These are phyloP conservation scores for Rhynchomys soricoides DNA, from an alignment of 2,113 vertebrate genomes.

Conservation along the genomic window DNA sequence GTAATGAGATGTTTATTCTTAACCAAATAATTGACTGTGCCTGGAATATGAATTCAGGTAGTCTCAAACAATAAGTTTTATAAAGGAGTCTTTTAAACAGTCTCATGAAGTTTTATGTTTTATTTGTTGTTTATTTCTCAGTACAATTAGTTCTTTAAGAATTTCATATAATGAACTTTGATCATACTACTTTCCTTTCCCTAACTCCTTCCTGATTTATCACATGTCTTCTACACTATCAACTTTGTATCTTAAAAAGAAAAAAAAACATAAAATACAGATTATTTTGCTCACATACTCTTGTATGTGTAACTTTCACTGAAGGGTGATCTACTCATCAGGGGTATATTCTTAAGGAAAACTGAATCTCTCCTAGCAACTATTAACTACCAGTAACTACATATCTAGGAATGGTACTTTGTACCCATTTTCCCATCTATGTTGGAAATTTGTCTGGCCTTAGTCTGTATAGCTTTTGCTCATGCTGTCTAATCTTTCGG, in stretches of 20 bases:
- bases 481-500: background rate
- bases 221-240: background rate
- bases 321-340: background rate
- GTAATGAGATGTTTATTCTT: background rate
- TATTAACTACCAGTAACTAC: background rate
- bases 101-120: background rate
- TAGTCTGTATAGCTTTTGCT: background rate
- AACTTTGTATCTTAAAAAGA: background rate
- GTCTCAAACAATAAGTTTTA: background rate
- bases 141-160: background rate
- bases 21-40: background rate
- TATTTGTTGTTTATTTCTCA: background rate
- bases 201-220: background rate
- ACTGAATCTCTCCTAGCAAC: background rate
- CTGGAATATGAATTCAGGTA: background rate
- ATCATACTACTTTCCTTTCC: background rate
- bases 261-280: background rate
- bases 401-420: background rate
- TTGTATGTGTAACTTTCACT: background rate
- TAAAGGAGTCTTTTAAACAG: background rate
- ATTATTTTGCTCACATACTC: background rate
- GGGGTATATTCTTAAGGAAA: background rate
- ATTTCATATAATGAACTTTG: background rate
- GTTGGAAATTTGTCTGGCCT: background rate
- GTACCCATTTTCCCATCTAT: background rate